Evolutionary conservation across 2,797 vertebrate species (phyloP).

Genomic region (Garrulus glandarius): DNA sequence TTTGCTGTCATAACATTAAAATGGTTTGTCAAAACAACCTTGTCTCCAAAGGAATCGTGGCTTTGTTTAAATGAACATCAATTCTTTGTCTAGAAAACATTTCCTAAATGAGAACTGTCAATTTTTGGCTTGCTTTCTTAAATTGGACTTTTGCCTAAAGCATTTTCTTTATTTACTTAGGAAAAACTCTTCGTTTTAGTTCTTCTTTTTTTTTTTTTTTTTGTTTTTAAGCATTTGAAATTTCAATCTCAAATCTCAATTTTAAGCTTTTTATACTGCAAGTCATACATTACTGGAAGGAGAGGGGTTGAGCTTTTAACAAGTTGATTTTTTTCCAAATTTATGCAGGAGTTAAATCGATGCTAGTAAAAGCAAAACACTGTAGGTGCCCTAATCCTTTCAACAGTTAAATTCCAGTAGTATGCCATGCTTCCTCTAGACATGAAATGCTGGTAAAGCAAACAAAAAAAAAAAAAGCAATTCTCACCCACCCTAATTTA

Average conservation of each 20-base stretch:
- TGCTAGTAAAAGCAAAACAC: not conserved
- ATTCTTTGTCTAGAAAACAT: not conserved
- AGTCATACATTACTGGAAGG: not conserved
- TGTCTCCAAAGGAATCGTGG: not conserved
- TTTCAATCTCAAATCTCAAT: not conserved
- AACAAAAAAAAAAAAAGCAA: not conserved
- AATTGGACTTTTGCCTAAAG: not conserved
- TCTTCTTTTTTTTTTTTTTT: not conserved
- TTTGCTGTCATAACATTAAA: not conserved
- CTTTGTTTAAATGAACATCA: conserved; percentile 11
- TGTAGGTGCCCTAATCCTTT: not conserved
- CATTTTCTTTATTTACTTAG: not conserved
- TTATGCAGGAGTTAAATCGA: not conserved
- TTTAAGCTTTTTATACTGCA: not conserved
- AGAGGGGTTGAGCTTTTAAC: not conserved
- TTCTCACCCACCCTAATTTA: not conserved
- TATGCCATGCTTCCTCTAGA: not conserved
- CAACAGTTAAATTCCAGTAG: not conserved
- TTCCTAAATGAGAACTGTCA: not conserved
- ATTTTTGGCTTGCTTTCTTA: not conserved
- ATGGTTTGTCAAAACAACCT: not conserved
- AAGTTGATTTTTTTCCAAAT: not conserved
- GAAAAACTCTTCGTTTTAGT: not conserved
- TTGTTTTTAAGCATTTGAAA: not conserved
- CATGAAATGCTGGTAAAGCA: not conserved